Conservation (phyloP, 2,113 vertebrate species). For the Carassius carassius region DNA sequence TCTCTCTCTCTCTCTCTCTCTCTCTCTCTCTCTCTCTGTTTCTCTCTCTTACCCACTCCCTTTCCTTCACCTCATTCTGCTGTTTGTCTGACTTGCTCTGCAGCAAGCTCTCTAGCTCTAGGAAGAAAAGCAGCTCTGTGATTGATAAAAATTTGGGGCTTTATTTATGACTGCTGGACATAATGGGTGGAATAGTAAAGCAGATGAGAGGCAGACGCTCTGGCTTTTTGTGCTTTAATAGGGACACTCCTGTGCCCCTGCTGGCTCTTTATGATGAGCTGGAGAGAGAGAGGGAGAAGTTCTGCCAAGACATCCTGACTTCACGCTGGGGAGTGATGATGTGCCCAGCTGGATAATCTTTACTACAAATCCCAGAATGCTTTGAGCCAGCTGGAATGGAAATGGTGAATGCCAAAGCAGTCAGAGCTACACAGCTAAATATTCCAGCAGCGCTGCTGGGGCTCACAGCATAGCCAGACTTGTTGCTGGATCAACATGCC, state of each 20-base stretch:
- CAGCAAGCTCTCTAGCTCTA: background rate
- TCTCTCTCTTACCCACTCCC: conserved; percentile 19
- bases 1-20: conserved; percentile 47
- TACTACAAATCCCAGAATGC: conserved; percentile 46
- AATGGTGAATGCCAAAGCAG: background rate
- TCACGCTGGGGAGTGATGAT: conserved; percentile 11
- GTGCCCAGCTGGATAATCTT: conserved; percentile 43
- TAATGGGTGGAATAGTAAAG: conserved; percentile 13
- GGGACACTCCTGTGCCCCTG: conserved; percentile 21
- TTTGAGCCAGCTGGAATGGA: conserved; percentile 35
- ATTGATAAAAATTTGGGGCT: conserved; percentile 43
- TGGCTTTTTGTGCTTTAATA: background rate
- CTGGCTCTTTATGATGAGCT: conserved; percentile 28
- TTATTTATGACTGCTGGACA: conserved; percentile 35
- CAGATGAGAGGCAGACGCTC: background rate
- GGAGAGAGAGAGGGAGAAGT: background rate
- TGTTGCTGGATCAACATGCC: conserved; percentile 29
- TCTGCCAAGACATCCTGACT: conserved; percentile 15
- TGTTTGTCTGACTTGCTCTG: conserved; percentile 37
- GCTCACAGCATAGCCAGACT: conserved; percentile 26
- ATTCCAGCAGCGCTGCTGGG: conserved; percentile 28
- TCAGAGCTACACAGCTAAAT: background rate
- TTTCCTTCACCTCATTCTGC: background rate
- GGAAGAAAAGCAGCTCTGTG: conserved; percentile 7
- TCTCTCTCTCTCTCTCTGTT: conserved; percentile 47